Conservation (phyloP, 2,113 vertebrate genomes). For the Lichenostomus cassidix region DNA sequence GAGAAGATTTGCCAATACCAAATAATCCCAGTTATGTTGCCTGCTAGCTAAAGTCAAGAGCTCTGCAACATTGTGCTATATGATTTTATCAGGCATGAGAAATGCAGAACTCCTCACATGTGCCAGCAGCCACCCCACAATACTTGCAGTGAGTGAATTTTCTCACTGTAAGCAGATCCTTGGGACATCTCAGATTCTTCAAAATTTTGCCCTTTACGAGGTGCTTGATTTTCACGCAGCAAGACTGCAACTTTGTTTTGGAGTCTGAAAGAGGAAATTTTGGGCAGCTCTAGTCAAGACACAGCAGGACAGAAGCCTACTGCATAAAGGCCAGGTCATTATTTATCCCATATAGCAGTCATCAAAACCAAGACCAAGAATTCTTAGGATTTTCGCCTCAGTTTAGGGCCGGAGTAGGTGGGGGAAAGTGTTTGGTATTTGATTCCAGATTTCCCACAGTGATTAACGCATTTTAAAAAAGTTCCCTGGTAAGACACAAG, state of each 20-base stretch:
- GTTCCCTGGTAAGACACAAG: neutral
- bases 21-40: neutral
- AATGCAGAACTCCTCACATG: neutral
- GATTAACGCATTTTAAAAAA: neutral
- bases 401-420: neutral
- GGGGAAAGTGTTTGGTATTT: neutral
- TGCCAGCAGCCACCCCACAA: neutral
- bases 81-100: neutral
- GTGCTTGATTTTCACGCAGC: neutral
- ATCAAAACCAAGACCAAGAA: neutral
- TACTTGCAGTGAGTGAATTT: neutral
- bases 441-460: slow-evolving; percentile 53
- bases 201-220: neutral
- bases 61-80: neutral
- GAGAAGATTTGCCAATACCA: neutral
- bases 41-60: neutral
- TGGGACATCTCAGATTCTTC: neutral
- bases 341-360: neutral
- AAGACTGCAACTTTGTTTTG: neutral
- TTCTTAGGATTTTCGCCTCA: neutral
- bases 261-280: neutral
- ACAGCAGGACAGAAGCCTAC: neutral
- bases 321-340: neutral
- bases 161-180: neutral
- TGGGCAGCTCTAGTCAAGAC: neutral